These are phyloP conservation scores for Halisarca cf. caerulea DNA, from an alignment of 37 sponge, comb jelly and placozoan genomes.

Conservation along the genomic window DNA sequence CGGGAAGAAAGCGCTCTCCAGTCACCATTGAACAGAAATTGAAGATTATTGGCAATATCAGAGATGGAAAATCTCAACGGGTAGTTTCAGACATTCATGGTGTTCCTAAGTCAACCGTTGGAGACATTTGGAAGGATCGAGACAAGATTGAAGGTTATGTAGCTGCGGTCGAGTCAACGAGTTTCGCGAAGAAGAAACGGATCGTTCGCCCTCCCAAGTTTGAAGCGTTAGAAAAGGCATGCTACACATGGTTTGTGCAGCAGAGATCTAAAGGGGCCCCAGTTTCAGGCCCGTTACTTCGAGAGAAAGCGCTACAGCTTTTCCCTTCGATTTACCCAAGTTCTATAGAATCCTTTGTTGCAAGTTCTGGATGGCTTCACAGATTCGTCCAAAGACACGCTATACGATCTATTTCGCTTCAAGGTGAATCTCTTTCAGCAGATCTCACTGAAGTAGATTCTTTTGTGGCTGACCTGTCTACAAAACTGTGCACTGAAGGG, in stretches of 20 bases:
- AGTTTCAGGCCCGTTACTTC: constrained; percentile 35
- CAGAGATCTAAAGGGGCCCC: constrained; percentile 53
- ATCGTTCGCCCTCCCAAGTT: constrained; percentile 29
- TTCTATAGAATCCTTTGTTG: constrained; percentile 21
- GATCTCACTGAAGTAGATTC: constrained; percentile 44
- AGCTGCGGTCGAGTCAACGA: constrained; percentile 11
- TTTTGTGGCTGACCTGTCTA: constrained; percentile 27
- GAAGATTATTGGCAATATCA: constrained; percentile 23
- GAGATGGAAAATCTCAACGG: constrained; percentile 36
- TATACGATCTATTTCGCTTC: constrained; percentile 16
- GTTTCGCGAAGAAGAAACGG: constrained; percentile 29
- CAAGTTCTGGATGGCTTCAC: constrained; percentile 42
- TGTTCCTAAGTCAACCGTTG: constrained; percentile 36
- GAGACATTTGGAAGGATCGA: constrained; percentile 46
- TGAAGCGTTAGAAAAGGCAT: constrained; percentile 36
- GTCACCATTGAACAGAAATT: constrained; percentile 32
- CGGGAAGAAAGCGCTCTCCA: constrained; percentile 26
- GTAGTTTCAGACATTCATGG: constrained; percentile 30
- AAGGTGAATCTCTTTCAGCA: constrained; percentile 48
- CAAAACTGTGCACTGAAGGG: constrained; percentile 29
- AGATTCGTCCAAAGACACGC: constrained; percentile 30
- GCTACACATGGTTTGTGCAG: constrained; percentile 44
- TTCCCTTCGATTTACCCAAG: constrained; percentile 40
- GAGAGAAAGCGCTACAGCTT: constrained; percentile 29
- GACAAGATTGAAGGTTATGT: constrained; percentile 32